These are phyloP conservation scores for Microtus montanus DNA, from an alignment of 2,113 vertebrate genomes.

Conservation along the genomic window DNA sequence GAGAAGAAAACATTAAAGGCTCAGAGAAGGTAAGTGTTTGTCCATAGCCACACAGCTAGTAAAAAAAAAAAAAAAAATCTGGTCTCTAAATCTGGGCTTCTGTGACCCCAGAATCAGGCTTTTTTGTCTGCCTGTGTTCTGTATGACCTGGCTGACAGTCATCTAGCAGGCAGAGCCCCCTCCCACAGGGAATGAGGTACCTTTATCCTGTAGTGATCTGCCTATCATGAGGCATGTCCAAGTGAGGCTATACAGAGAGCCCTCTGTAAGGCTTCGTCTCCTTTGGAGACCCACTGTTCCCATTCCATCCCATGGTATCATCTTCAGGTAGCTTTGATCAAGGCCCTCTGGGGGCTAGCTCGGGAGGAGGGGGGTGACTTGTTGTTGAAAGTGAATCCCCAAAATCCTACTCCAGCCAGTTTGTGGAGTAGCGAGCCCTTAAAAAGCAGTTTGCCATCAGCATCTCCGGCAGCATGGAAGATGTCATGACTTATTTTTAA, in stretches of 20 bases:
- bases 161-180: background rate
- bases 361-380: background rate
- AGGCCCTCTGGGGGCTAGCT: background rate
- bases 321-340: background rate
- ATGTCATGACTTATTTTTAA: constrained; percentile 84
- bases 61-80: background rate
- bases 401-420: constrained; percentile 13
- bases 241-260: background rate
- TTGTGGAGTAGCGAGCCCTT: constrained; percentile 53
- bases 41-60: background rate
- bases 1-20: background rate
- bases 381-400: constrained; percentile 28
- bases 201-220: background rate
- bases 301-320: background rate
- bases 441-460: constrained; percentile 67
- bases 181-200: background rate
- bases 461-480: constrained; percentile 74
- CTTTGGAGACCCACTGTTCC: background rate
- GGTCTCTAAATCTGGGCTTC: background rate
- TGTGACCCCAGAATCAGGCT: background rate
- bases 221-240: background rate
- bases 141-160: background rate
- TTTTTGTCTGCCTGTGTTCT: background rate
- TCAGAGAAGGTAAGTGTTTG: background rate
- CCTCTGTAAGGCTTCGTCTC: background rate